Conservation (phyloP, 2,888 invertebrate genomes). For the Thymelicus acteon region DNA sequence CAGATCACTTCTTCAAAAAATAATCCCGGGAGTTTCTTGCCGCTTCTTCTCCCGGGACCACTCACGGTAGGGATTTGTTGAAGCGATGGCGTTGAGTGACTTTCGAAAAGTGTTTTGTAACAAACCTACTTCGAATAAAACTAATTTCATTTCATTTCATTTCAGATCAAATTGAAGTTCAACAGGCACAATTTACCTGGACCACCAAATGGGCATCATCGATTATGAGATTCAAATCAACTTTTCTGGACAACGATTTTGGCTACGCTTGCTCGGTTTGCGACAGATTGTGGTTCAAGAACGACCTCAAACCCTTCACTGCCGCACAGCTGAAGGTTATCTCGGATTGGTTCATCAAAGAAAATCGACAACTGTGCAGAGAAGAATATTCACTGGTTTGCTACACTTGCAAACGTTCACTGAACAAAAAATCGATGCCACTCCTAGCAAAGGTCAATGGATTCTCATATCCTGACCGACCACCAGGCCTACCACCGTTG, state of each 20-base stretch:
- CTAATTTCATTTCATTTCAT: no score
- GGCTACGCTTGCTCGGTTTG: constrained; percentile 56
- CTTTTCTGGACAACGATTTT: constrained; percentile 55
- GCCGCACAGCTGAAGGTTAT: constrained; percentile 52
- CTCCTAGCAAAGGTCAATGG: constrained; percentile 52
- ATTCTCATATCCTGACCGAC: constrained; percentile 57
- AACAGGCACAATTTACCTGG: constrained; percentile 49
- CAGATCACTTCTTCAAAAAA: no score
- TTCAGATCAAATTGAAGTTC: constrained; percentile 42
- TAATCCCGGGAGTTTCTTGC: no score
- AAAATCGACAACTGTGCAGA: constrained; percentile 41
- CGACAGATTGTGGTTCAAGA: constrained; percentile 58
- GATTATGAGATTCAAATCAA: constrained; percentile 51
- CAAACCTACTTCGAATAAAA: no score
- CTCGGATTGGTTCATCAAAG: constrained; percentile 48
- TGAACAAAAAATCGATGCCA: constrained; percentile 50
- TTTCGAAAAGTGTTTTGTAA: no score
- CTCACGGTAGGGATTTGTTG: no score
- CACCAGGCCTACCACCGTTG: constrained; percentile 51
- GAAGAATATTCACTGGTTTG: constrained; percentile 49
- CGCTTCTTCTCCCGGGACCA: no score
- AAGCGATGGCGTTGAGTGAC: no score
- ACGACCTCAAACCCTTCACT: constrained; percentile 58
- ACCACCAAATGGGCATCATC: constrained; percentile 52
- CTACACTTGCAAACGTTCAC: constrained; percentile 49